Percentiles rank a stretch among this genome's conserved stretches.
These are phyloP conservation scores for Ectemnius continuus DNA, from an alignment of 2,888 invertebrate species.

Conservation along the genomic window DNA sequence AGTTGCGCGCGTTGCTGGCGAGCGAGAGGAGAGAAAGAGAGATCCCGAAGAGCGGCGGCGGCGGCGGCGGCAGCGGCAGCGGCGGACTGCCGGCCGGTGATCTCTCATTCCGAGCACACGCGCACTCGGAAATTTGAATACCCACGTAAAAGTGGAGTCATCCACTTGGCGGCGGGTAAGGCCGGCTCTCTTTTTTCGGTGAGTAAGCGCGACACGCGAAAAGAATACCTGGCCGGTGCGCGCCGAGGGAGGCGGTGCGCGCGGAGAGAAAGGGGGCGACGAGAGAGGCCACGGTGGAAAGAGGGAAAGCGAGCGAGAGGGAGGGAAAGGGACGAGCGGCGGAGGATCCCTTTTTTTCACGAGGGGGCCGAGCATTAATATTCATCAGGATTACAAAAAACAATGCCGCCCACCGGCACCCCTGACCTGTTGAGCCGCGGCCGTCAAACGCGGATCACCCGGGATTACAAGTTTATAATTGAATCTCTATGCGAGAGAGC, in stretches of 20 bases:
- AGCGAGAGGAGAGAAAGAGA: conserved; percentile 34
- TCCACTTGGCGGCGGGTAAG: conserved; percentile 27
- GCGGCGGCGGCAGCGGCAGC: neutral
- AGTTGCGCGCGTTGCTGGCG: conserved; percentile 8
- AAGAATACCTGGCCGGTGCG: conserved; percentile 70
- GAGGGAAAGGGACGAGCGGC: conserved; percentile 15
- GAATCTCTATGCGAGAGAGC: conserved; percentile 67
- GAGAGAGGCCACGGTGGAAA: neutral
- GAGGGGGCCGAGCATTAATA: conserved; percentile 69
- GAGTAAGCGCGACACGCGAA: conserved; percentile 76
- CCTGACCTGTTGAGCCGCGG: conserved; percentile 71
- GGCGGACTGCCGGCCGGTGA: conserved; percentile 30
- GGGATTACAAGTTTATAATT: conserved; percentile 73
- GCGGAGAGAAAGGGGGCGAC: neutral
- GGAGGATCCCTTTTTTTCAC: conserved; percentile 29
- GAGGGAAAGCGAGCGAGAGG: conserved; percentile 14
- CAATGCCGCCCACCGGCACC: conserved; percentile 69
- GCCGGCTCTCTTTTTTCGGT: conserved; percentile 55
- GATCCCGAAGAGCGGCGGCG: conserved; percentile 25
- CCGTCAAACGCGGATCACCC: conserved; percentile 72
- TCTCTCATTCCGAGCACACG: conserved; percentile 73
- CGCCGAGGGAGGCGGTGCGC: conserved; percentile 37
- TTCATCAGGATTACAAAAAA: conserved; percentile 75
- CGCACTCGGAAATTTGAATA: conserved; percentile 73
- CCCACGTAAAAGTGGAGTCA: conserved; percentile 71